phyloP scores from a whole-genome alignment of 2,797 vertebrate species.

The Syndactyla subalaris region DNA sequence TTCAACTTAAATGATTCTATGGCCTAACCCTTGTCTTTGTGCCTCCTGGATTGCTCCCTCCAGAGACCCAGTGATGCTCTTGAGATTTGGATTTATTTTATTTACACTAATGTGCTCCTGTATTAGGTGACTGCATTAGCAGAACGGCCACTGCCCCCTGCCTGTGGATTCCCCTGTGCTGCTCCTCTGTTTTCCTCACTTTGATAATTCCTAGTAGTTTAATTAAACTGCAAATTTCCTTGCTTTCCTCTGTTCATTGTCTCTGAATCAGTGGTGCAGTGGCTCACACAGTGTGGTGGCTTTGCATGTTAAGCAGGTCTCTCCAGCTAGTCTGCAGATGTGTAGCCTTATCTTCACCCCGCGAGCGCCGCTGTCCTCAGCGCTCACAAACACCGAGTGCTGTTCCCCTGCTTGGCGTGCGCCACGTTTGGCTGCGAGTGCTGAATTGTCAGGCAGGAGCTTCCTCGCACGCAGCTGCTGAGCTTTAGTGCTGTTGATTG shows the following conservation, averaged over 20 bases:
- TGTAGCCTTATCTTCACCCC: background rate
- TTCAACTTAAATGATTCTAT: background rate
- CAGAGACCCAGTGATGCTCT: background rate
- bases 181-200: background rate
- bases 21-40: background rate
- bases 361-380: accelerated
- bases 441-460: background rate
- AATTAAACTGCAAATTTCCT: background rate
- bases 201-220: background rate
- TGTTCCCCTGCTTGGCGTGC: accelerated
- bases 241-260: background rate
- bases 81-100: background rate
- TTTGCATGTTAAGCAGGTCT: background rate
- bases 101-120: background rate
- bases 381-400: background rate
- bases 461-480: background rate
- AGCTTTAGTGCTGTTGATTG: background rate
- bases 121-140: background rate
- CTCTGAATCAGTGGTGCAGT: background rate
- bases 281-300: background rate
- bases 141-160: background rate
- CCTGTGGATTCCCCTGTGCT: background rate
- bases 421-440: accelerated
- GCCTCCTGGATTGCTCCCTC: background rate
- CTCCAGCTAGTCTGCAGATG: background rate